These are phyloP conservation scores for Microcaecilia unicolor DNA, from an alignment of 2,797 vertebrate species.

Conservation along the genomic window DNA sequence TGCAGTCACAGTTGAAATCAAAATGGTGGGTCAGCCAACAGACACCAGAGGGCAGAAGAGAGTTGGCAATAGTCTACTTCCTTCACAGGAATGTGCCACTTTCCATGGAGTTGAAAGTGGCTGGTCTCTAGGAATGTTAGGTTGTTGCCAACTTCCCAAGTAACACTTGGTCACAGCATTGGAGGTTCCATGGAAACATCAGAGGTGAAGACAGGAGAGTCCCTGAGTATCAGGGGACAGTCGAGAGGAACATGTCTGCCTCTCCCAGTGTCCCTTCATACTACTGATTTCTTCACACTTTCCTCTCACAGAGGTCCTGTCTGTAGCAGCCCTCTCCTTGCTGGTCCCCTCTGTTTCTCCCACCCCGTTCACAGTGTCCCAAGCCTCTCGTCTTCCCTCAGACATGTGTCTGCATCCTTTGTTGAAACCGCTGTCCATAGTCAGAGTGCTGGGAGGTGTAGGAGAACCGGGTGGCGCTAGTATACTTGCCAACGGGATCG, in stretches of 20 bases:
- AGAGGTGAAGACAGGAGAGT: constrained; percentile 19
- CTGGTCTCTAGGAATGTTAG: background rate
- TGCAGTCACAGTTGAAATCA: no score
- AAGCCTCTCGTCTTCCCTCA: constrained; percentile 39
- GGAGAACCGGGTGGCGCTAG: constrained; percentile 71
- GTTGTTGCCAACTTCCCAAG: no score
- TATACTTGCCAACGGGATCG: constrained; percentile 72
- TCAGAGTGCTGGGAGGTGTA: constrained; percentile 89
- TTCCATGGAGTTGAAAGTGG: no score
- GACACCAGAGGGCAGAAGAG: no score
- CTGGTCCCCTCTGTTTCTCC: constrained; percentile 23
- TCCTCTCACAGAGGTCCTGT: background rate
- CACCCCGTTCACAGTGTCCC: no score
- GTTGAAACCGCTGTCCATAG: constrained; percentile 85
- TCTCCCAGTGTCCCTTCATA: constrained; percentile 1
- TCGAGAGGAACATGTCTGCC: constrained; percentile 14
- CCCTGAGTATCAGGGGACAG: constrained; percentile 63
- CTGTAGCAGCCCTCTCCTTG: constrained; percentile 10
- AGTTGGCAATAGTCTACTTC: no score
- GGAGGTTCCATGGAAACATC: background rate
- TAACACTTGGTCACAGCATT: background rate
- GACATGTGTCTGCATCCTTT: constrained; percentile 94
- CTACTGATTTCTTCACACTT: constrained; percentile 1
- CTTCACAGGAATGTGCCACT: no score
- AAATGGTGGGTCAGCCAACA: no score